Conservation (phyloP, 92 coral and sea anemone species). For the Zoanthus sociatus region DNA sequence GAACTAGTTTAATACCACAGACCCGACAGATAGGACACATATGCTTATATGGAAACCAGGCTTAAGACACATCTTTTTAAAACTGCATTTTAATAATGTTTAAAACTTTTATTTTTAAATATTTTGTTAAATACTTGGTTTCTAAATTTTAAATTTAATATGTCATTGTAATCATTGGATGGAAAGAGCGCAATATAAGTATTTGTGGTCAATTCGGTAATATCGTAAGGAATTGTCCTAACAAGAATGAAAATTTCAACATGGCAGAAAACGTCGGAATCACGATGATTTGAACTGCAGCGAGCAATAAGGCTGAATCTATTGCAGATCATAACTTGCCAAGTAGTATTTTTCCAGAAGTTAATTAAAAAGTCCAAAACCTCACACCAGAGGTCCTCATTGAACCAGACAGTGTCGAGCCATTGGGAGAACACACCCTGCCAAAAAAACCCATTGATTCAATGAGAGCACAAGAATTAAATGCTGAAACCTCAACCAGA, state of each 20-base stretch:
- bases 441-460: not conserved
- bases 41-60: too few relatives aligned
- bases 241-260: constrained; percentile 60
- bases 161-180: too few relatives aligned
- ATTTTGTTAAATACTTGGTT: too few relatives aligned
- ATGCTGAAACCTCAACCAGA: not conserved
- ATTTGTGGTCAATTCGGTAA: constrained; percentile 9
- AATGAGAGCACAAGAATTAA: constrained; percentile 57
- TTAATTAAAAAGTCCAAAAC: constrained; percentile 30
- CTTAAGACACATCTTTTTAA: too few relatives aligned
- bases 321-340: constrained; percentile 20
- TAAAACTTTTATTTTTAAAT: too few relatives aligned
- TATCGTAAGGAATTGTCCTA: constrained; percentile 30
- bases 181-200: too few relatives aligned
- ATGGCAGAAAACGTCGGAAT: constrained; percentile 67
- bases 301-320: constrained; percentile 18
- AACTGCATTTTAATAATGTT: too few relatives aligned
- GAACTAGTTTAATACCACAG: too few relatives aligned
- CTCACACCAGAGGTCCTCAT: not conserved
- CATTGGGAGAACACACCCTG: too few relatives aligned
- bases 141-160: too few relatives aligned
- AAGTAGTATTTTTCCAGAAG: constrained; percentile 45
- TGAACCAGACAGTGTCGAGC: not conserved
- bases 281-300: constrained; percentile 61
- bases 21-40: too few relatives aligned